phyloP scores from a whole-genome alignment of 2,113 vertebrate species.

The Brachyhypopomus gauderio region DNA sequence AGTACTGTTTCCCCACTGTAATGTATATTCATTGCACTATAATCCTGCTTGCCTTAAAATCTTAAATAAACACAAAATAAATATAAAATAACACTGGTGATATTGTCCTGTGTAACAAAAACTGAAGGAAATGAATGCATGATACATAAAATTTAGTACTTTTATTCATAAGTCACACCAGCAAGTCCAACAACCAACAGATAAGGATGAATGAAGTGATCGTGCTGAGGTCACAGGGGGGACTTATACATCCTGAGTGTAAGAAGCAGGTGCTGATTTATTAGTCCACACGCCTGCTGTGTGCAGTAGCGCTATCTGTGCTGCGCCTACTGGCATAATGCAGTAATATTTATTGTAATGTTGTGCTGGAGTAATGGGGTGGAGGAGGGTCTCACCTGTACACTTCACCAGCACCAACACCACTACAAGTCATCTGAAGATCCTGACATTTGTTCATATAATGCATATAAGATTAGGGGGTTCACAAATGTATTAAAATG shows the following conservation, averaged over 20 bases:
- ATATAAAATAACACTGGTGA: neutral
- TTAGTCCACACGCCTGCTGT: constrained; percentile 11
- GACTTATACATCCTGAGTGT: constrained; percentile 9
- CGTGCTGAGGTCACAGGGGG: neutral
- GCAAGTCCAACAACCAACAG: neutral
- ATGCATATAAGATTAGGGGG: neutral
- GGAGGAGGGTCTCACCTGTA: neutral
- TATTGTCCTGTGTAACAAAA: neutral
- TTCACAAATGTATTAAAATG: neutral
- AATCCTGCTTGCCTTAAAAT: neutral
- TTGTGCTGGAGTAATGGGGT: constrained; percentile 16
- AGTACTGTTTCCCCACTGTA: neutral
- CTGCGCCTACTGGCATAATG: constrained; percentile 37
- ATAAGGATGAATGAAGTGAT: neutral
- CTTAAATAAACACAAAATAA: neutral
- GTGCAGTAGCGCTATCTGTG: constrained; percentile 10
- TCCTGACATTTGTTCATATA: neutral
- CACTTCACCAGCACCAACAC: constrained; percentile 24
- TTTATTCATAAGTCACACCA: neutral
- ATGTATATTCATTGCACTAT: no score
- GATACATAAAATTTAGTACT: neutral
- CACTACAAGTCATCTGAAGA: neutral
- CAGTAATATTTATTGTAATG: constrained; percentile 49
- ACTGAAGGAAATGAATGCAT: neutral
- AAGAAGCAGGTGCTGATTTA: constrained; percentile 32